Percentiles rank a stretch among this genome's conserved stretches.
These are phyloP conservation scores for Tipula unca DNA, from an alignment of 2,888 invertebrate species.

Conservation along the genomic window DNA sequence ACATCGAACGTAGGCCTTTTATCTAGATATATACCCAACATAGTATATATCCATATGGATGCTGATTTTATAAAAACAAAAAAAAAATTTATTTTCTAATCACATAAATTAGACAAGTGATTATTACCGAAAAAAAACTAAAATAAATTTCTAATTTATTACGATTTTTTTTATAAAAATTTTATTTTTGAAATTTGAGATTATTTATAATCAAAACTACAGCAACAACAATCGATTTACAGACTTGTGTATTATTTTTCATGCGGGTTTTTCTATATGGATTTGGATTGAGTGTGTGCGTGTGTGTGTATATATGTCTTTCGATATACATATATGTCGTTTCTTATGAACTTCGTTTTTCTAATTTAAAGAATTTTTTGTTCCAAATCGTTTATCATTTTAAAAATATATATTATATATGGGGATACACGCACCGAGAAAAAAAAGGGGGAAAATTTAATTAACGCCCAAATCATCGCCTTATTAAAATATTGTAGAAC, in stretches of 20 bases:
- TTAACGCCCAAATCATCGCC: constrained; percentile 8
- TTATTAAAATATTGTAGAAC: not conserved
- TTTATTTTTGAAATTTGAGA: not conserved
- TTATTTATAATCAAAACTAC: not conserved
- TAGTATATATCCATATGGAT: not conserved
- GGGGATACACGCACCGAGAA: too few species aligned
- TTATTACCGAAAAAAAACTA: not conserved
- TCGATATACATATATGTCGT: not conserved
- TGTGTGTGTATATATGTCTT: not conserved
- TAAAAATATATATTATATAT: not conserved
- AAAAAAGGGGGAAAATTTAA: not conserved
- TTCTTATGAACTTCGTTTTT: not conserved
- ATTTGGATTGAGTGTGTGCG: not conserved
- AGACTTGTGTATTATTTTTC: not conserved
- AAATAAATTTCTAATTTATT: constrained; percentile 8
- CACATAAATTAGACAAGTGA: constrained; percentile 14
- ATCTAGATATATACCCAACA: not conserved
- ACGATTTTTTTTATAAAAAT: not conserved
- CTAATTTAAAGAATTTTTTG: not conserved
- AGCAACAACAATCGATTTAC: not conserved
- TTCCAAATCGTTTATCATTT: not conserved
- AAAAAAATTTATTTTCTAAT: not conserved
- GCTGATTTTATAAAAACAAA: not conserved
- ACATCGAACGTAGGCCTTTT: not conserved
- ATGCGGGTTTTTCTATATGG: not conserved